Percentiles rank a stretch among this genome's conserved stretches.
These are phyloP conservation scores for Micrastur ruficollis DNA, from an alignment of 2,797 vertebrate genomes.

Conservation along the genomic window DNA sequence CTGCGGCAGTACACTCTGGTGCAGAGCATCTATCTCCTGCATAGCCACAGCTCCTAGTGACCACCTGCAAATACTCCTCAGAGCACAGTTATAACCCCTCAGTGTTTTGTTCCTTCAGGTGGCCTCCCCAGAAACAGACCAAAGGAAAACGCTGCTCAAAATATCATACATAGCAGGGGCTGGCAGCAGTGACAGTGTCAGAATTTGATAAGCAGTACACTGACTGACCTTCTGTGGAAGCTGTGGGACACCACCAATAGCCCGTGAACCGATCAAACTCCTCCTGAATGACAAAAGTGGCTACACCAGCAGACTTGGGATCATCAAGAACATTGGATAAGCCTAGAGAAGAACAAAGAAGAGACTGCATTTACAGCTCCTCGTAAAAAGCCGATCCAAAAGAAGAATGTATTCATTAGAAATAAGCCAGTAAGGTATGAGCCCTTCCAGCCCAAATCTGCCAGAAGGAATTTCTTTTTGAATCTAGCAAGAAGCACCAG, in stretches of 20 bases:
- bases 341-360: conserved; percentile 70
- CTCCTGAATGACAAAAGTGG: conserved; percentile 98
- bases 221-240: conserved; percentile 86
- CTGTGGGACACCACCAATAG: conserved; percentile 95
- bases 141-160: background rate
- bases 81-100: background rate
- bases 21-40: background rate
- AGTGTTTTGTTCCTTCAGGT: background rate
- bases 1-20: background rate
- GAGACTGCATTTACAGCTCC: background rate
- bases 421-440: background rate
- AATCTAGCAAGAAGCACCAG: background rate
- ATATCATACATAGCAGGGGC: background rate
- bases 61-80: background rate
- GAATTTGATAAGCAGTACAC: background rate
- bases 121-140: background rate
- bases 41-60: background rate
- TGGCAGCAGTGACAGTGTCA: background rate
- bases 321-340: conserved; percentile 91
- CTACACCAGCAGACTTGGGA: conserved; percentile 92
- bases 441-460: background rate
- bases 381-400: background rate
- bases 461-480: background rate
- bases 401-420: background rate
- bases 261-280: conserved; percentile 98